phyloP scores from a whole-genome alignment of 2,113 vertebrate genomes.

The Caretta caretta region DNA sequence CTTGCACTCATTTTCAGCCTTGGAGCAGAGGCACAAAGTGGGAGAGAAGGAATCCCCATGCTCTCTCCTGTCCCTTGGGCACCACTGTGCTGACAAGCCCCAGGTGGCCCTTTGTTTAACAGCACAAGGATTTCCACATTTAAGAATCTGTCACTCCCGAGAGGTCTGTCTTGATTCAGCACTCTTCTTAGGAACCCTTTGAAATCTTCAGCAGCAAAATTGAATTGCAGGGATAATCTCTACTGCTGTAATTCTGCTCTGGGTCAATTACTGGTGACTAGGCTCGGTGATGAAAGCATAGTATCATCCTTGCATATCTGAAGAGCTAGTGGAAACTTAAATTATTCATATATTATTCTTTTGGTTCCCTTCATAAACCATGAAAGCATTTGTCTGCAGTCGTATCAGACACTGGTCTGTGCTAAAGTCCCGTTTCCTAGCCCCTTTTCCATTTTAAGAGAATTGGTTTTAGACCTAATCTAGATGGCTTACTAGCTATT shows the following conservation, averaged over 20 bases:
- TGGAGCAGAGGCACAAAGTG: neutral
- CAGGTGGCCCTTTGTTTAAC: neutral
- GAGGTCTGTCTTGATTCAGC: neutral
- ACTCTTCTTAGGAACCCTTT: neutral
- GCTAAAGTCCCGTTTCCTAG: neutral
- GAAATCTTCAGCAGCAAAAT: neutral
- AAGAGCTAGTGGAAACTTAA: neutral
- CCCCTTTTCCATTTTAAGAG: neutral
- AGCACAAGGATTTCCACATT: neutral
- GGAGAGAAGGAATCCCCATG: neutral
- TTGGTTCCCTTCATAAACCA: fast-evolving
- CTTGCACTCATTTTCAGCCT: neutral
- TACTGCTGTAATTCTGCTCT: neutral
- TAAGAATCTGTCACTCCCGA: neutral
- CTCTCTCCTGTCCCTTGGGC: neutral
- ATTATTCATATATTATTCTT: neutral
- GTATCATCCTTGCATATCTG: neutral
- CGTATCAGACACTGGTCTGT: neutral
- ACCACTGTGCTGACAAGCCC: neutral
- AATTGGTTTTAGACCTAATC: neutral
- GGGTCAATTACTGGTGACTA: neutral
- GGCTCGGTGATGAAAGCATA: neutral
- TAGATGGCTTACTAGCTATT: neutral
- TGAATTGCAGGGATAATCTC: neutral
- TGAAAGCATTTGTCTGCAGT: neutral